Evolutionary conservation across 2,888 invertebrate species (phyloP), one percentile per base, ranked within the genome.

Genomic region (Belgica antarctica): DNA sequence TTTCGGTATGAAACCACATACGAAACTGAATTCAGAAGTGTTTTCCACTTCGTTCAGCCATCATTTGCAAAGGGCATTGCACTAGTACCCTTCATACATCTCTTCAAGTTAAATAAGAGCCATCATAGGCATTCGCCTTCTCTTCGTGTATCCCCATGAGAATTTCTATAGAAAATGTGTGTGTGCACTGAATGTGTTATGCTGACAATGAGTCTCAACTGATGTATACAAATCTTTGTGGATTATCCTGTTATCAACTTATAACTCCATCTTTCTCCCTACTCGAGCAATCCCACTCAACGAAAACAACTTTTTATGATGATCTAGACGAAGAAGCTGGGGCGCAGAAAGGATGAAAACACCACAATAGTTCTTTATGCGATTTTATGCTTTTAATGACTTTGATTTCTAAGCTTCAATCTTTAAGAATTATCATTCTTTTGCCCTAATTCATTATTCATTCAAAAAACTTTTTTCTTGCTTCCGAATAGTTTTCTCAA

Each of bases 121-220:
- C n/a, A n/a, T n/a, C n/a, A n/a, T n/a, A 2, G 10, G 41, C 41
- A 41, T 41, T 41, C 15, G 41, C 41, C 15, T 5, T 41, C 41
- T n/a, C n/a, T n/a, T n/a, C n/a, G n/a, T n/a, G n/a, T n/a, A 15
- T 41, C 15, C 41, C 15, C 41, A 41, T n/a, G 41, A 41, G 41
- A 15, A 41, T 41, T n/a, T 41, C 41, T 31, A 31, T 41, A 15
- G n/a, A n/a, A 5, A n/a, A 41, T 41, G 15, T 34, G 62, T 62
- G 34, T 62, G 62, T 62, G 62, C 62, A 62, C 34, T 62, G 62
- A 62, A 62, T 62, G 62, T 62, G 28, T 25, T 62, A n/a, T 59
- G 59, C 59, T 59, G 59, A 59, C 59, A 59, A 59, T 27, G 59
- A 59, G 24, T 31, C 31, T n/a, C 5, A 41, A 27, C 22, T 28